Conservation (phyloP, 1,140 invertebrate genomes). For the Archegozetes longisetosus region DNA sequence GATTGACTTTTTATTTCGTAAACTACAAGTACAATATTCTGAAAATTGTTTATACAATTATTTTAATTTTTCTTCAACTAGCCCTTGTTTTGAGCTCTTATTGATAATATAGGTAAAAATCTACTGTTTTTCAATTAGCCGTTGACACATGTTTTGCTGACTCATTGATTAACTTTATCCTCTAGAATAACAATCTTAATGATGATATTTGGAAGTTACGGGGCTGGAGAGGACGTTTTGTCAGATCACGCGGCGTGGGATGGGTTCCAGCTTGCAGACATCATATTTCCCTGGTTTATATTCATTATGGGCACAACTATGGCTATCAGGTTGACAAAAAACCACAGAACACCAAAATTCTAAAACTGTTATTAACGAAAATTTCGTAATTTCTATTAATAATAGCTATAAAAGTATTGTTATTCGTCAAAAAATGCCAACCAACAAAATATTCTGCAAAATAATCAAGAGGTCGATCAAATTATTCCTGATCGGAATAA, state of each 20-base stretch:
- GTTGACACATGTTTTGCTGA: too few relatives aligned
- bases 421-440: not conserved
- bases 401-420: constrained; percentile 17
- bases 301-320: constrained; percentile 20
- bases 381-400: not conserved
- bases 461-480: constrained; percentile 37
- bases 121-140: too few relatives aligned
- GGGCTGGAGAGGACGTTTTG: constrained; percentile 70
- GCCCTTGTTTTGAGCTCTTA: too few relatives aligned
- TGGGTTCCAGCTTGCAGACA: constrained; percentile 74
- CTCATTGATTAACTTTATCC: not conserved
- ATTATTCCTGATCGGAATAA: constrained; percentile 44
- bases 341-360: not conserved
- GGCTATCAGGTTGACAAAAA: constrained; percentile 4
- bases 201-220: constrained; percentile 86
- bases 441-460: constrained; percentile 30
- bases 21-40: too few relatives aligned
- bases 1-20: too few relatives aligned
- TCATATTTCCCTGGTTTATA: constrained; percentile 83
- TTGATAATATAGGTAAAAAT: too few relatives aligned
- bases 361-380: too few relatives aligned
- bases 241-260: constrained; percentile 83
- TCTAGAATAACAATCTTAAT: constrained; percentile 27
- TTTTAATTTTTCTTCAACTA: too few relatives aligned
- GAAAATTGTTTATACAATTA: too few relatives aligned